phyloP scores from a whole-genome alignment of 2,113 vertebrate species.

The Hyla sarda region DNA sequence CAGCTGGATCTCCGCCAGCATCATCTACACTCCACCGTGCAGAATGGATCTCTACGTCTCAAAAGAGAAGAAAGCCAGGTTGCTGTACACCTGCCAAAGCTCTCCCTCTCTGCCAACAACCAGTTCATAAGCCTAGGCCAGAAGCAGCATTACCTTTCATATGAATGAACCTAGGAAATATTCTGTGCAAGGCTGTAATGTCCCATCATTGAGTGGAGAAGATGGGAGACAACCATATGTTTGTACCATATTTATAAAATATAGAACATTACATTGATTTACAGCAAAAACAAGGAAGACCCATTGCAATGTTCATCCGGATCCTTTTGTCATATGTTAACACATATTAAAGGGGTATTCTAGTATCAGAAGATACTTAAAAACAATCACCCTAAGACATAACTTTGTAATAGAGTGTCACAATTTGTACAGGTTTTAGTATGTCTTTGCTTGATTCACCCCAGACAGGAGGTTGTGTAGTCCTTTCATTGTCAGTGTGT shows the following conservation, averaged over 20 bases:
- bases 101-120: background rate
- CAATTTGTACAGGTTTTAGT: too few species aligned
- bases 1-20: slow-evolving; percentile 10
- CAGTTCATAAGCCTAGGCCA: background rate
- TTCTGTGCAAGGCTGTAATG: background rate
- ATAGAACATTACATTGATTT: too few species aligned
- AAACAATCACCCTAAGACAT: too few species aligned
- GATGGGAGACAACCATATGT: background rate
- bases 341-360: too few species aligned
- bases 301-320: background rate
- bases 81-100: slow-evolving; percentile 39
- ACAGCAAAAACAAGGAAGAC: background rate
- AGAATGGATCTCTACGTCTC: slow-evolving; percentile 22
- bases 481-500: too few species aligned
- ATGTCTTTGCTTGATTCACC: too few species aligned
- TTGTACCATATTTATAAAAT: background rate
- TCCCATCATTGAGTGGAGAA: background rate
- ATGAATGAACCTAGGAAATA: background rate
- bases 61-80: slow-evolving; percentile 32
- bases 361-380: too few species aligned
- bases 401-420: too few species aligned
- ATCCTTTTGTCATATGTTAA: background rate
- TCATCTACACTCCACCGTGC: background rate
- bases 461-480: too few species aligned
- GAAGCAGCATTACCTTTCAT: slow-evolving; percentile 9